A percentile compares a stretch with the other conserved stretches of the same genome.
These are phyloP conservation scores for Hydractinia symbiolongicarpus DNA, from an alignment of 30 jellyfish, hydroid and myxozoan species.

Conservation along the genomic window DNA sequence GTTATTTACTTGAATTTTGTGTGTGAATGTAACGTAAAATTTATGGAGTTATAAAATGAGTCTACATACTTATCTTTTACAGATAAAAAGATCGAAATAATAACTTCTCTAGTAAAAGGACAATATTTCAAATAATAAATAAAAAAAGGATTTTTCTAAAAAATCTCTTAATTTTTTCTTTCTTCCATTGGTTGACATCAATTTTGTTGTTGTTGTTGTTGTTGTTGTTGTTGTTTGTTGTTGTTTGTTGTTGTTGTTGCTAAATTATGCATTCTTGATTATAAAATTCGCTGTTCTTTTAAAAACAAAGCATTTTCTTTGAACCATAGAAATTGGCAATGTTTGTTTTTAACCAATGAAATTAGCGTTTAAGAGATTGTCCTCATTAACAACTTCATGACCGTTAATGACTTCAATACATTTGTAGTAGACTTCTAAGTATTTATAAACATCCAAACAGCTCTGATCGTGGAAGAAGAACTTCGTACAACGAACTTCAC, in stretches of 20 bases:
- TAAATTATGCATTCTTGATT: background rate
- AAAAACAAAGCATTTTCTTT: background rate
- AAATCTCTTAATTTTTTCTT: background rate
- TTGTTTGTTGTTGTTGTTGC: background rate
- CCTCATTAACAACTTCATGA: slow-evolving; percentile 99
- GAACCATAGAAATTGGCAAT: background rate
- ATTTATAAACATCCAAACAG: slow-evolving; percentile 96
- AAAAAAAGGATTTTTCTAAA: background rate
- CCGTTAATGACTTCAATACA: slow-evolving; percentile 99
- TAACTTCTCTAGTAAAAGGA: too few relatives aligned
- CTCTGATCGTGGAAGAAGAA: slow-evolving; percentile 97
- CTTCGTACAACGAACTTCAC: slow-evolving; percentile 98
- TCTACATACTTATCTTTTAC: too few relatives aligned
- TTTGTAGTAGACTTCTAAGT: slow-evolving; percentile 93
- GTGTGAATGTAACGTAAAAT: background rate
- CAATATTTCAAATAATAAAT: too few relatives aligned
- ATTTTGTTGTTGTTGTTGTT: background rate
- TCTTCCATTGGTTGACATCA: background rate
- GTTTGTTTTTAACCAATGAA: slow-evolving; percentile 73
- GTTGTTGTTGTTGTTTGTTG: background rate
- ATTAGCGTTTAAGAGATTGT: slow-evolving; percentile 94
- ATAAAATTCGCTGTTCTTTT: slow-evolving; percentile 3
- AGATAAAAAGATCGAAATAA: too few relatives aligned
- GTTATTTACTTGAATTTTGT: slow-evolving; percentile 4
- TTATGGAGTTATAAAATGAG: too few relatives aligned